Evolutionary conservation across 1,140 invertebrate genomes (phyloP), one percentile per base, ranked within the genome.

Genomic region (Platyura marginata): DNA sequence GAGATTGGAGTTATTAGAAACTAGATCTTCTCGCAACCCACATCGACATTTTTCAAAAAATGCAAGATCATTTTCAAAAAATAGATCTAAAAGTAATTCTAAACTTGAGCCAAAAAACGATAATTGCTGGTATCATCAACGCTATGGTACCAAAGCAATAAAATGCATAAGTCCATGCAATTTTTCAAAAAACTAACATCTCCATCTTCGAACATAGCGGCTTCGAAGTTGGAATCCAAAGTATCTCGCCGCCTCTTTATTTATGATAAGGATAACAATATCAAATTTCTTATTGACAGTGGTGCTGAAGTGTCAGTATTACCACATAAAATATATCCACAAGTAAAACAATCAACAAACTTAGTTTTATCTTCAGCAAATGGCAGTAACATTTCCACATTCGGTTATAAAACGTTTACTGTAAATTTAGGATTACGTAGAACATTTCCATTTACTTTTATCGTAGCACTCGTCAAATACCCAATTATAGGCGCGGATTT

Each of bases 401-500:
- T 29, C 19, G 41, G 29, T 16, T 19, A 33, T 16, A 42, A 32
- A 33, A 18, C 18, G 2, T 9, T 42, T 16, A 33, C 25, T 15
- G 3, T 42, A 5, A 20, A 22, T 33, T 33, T 42, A 19, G 16
- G 16, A 5, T 25, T 42, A 16, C 25, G 41, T 16, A 9, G 41
- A 2, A 19, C 20, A 20, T 42, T 32, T 33, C 19, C 18, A 10
- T 66, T 62, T 62, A 42, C 36, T 1, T 67, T 67, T 41, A 52
- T 55, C 5, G 43, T 67, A 1, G 63, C 63, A 2, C 56, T 64
- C 40, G 53, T 66, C 2, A 38, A 46, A 0, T 47, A 46, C 25
- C 19, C 32, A 29, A 18, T 42, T 2, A 42, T 42, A 16, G 41
- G 41, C 13, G 15, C 16, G 3, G 41, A 42, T 3, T 42, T 42